A percentile compares a stretch with the other conserved stretches of the same genome.
Conservation (phyloP, 2,797 vertebrate species). For the Epinephelus awoara region DNA sequence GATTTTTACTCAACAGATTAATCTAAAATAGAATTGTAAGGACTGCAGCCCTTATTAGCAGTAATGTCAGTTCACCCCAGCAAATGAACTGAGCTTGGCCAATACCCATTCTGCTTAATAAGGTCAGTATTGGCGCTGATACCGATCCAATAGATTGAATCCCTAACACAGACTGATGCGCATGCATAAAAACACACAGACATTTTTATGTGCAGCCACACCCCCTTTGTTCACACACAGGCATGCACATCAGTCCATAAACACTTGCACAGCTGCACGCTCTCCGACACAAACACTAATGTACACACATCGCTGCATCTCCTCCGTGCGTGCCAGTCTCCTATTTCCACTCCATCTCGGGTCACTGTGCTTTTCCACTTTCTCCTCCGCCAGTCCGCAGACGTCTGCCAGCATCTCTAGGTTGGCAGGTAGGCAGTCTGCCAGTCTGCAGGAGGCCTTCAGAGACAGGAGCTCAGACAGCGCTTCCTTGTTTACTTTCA, state of each 20-base stretch:
- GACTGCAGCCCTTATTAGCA: not conserved
- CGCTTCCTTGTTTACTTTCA: constrained; percentile 59
- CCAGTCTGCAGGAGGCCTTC: constrained; percentile 57
- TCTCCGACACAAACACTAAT: not conserved
- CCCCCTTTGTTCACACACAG: not conserved
- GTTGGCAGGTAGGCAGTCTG: constrained; percentile 45
- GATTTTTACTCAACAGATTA: too few relatives aligned
- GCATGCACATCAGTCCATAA: constrained; percentile 1
- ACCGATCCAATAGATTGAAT: not conserved
- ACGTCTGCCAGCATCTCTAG: constrained; percentile 38
- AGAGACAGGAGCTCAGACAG: constrained; percentile 52
- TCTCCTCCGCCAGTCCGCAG: not conserved
- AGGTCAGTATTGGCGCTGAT: not conserved
- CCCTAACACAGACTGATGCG: not conserved
- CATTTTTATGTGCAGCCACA: not conserved
- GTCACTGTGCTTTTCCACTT: constrained; percentile 32
- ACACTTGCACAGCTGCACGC: not conserved
- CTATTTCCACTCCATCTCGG: constrained; percentile 27
- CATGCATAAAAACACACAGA: not conserved
- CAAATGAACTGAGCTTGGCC: not conserved
- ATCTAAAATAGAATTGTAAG: not conserved
- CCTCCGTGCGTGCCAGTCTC: constrained; percentile 1
- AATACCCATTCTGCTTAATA: not conserved
- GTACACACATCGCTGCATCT: not conserved
- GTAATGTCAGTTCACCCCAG: not conserved